Evolutionary conservation across 2,888 invertebrate genomes (phyloP), one percentile per base, ranked within the genome.

Genomic region (Hirtodrosophila cameraria): DNA sequence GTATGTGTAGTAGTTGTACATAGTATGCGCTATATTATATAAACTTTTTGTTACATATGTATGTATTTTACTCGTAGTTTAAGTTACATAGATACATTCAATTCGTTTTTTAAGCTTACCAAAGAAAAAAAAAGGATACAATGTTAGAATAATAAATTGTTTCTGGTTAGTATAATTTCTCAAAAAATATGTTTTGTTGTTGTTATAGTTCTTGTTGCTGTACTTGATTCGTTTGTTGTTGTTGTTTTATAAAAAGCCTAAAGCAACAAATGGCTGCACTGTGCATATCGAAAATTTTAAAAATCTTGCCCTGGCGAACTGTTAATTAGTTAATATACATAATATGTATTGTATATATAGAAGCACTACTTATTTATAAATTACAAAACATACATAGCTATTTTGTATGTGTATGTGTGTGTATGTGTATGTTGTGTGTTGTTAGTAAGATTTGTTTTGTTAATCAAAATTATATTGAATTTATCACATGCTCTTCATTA

Each of bases 401-500:
- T 41, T 11, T 15, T 38, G 20, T 43, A 13, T 59, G 39, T 48
- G 16, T 54, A 18, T 61, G 30, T 65, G 23, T 31, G 16, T 61
- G 27, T 59, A 66, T 78, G 79, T 78, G 79, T 77, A 75, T 69
- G 48, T 73, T 62, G 57, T n/a, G n/a, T n/a, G n/a, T n/a, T n/a
- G n/a, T n/a, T n/a, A n/a, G n/a, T n/a, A n/a, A n/a, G n/a, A n/a
- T n/a, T n/a, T n/a, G 30, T 66, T 38, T 71, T 71, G 67, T 82
- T 80, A 80, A 82, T 77, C 75, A 79, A 80, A 80, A 79, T 82
- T 79, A 77, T 77, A 77, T 75, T 72, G 72, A 76, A 82, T 82
- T 80, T 80, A 80, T 80, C 80, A 80, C 80, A 80, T 77, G 82
- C 82, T 77, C 75, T 75, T 69, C 71, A 53, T 62, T 62, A 45